These are phyloP conservation scores for Omphaloscelis lunosa DNA, from an alignment of 2,888 invertebrate species.

Conservation along the genomic window DNA sequence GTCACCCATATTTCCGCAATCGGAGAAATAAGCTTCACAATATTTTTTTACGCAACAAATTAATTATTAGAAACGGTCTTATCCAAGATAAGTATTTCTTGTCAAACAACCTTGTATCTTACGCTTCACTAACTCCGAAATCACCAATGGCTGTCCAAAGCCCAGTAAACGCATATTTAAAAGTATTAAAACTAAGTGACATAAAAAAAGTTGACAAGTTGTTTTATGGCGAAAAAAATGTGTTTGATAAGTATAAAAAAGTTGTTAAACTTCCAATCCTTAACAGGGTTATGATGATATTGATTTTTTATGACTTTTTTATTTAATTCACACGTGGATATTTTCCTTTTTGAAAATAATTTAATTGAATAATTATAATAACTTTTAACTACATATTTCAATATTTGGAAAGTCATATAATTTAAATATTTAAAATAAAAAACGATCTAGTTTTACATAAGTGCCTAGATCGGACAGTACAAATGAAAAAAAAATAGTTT, in stretches of 20 bases:
- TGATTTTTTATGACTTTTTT: constrained; percentile 12
- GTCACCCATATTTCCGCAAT: constrained; percentile 37
- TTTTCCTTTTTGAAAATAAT: not conserved
- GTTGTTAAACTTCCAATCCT: constrained; percentile 7
- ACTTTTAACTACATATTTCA: not conserved
- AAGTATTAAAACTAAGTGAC: constrained; percentile 33
- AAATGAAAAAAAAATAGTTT: not conserved
- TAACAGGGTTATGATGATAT: not conserved
- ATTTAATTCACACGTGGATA: not conserved
- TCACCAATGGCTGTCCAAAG: constrained; percentile 73
- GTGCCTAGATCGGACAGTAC: accelerated
- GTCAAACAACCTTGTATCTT: constrained; percentile 82
- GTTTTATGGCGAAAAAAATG: constrained; percentile 37
- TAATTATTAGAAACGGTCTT: constrained; percentile 74
- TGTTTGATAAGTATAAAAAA: constrained; percentile 30
- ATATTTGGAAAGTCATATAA: not conserved
- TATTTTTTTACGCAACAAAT: constrained; percentile 71
- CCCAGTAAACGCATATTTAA: constrained; percentile 60
- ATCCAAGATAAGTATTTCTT: constrained; percentile 74
- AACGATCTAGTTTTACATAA: not conserved
- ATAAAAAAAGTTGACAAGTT: constrained; percentile 49
- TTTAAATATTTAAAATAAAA: not conserved
- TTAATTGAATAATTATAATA: not conserved
- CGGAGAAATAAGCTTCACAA: constrained; percentile 44
- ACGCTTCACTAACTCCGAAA: constrained; percentile 83